Evolutionary conservation across 2,113 vertebrate genomes (phyloP).

Genomic region (Coturnix japonica): DNA sequence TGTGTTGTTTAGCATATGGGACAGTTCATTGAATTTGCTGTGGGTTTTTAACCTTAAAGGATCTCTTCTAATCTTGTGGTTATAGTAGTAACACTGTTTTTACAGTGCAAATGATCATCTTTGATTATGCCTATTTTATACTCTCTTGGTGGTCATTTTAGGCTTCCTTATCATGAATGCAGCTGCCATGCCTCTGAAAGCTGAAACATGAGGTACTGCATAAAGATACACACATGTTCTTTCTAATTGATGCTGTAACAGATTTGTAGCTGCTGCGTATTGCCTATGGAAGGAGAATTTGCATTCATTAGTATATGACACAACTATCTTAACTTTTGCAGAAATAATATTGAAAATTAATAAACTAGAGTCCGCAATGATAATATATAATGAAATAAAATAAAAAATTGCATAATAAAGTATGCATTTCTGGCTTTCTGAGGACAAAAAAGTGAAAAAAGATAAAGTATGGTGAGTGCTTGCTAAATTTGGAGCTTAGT

Average conservation of each 20-base stretch:
- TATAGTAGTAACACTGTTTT: neutral
- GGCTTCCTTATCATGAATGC: neutral
- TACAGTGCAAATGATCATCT: neutral
- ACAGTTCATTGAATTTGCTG: neutral
- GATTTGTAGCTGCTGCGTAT: neutral
- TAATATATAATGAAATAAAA: neutral
- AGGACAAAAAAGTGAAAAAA: neutral
- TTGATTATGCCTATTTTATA: neutral
- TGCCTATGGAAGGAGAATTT: neutral
- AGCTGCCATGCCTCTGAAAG: neutral
- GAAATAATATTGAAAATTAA: neutral
- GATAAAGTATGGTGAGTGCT: neutral
- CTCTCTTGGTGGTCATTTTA: neutral
- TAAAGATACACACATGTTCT: neutral
- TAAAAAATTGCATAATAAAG: neutral
- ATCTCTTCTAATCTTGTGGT: neutral
- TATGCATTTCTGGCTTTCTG: neutral
- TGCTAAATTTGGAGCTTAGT: neutral
- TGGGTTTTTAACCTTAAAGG: neutral
- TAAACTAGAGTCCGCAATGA: neutral
- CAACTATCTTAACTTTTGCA: neutral
- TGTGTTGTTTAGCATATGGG: neutral
- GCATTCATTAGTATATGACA: neutral
- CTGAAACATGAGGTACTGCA: neutral
- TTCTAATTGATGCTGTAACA: neutral